These are phyloP conservation scores for Hypomesus transpacificus DNA, from an alignment of 2,113 vertebrate species.

Conservation along the genomic window DNA sequence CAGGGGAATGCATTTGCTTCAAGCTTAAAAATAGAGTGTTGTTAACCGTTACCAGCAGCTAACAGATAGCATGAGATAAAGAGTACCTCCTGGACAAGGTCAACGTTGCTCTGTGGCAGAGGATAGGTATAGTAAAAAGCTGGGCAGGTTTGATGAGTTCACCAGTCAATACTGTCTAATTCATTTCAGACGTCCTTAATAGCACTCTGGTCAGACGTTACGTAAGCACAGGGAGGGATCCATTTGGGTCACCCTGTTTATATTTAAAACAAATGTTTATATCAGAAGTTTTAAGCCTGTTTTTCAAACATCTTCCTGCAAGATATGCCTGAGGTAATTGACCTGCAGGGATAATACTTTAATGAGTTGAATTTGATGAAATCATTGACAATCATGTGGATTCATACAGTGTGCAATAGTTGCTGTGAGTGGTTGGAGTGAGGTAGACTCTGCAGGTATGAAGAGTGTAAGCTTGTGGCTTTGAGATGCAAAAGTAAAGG, in stretches of 20 bases:
- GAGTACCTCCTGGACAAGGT: neutral
- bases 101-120: slow-evolving; percentile 11
- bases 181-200: slow-evolving; percentile 44
- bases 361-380: too few species aligned
- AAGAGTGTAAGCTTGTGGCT: neutral
- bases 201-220: neutral
- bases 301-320: too few species aligned
- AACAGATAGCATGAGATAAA: too few species aligned
- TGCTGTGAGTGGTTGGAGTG: slow-evolving; percentile 11
- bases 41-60: too few species aligned
- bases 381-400: too few species aligned
- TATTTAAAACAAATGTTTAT: neutral
- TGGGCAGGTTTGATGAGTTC: slow-evolving; percentile 2
- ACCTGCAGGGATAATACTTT: too few species aligned
- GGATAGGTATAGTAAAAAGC: slow-evolving; percentile 1
- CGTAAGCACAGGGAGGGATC: slow-evolving; percentile 34
- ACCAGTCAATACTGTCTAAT: slow-evolving; percentile 34
- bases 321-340: too few species aligned
- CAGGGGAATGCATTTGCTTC: neutral
- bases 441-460: slow-evolving; percentile 17
- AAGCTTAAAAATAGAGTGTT: too few species aligned
- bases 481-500: slow-evolving; percentile 11
- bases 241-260: slow-evolving; percentile 10
- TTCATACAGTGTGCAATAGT: slow-evolving; percentile 1
- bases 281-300: too few species aligned